Evolutionary conservation across 2,888 invertebrate genomes (phyloP), one percentile per base, ranked within the genome.

Genomic region (Synergus laeviventris): DNA sequence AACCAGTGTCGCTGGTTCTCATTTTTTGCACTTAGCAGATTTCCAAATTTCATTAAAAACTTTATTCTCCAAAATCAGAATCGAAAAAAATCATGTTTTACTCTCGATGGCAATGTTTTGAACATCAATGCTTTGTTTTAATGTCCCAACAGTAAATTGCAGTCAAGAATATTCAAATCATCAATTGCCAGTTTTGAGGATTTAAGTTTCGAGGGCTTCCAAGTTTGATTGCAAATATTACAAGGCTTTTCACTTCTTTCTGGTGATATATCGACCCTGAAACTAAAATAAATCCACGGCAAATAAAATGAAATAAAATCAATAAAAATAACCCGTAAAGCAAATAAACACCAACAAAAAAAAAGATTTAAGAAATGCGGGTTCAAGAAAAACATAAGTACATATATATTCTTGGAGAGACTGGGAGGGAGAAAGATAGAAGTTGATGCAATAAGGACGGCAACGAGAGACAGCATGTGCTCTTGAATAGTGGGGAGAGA

Each of bases 391-490:
- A 59, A 59, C 24, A 59, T 24, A 3, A 14, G 21, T 21, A 5
- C 14, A 54, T 54, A 18, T 18, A 54, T 18, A 54, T 54, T 54
- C 18, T n/a, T 16, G 36, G 61, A 16, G 16, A 38, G 31, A 31
- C 42, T 76, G 39, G 75, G 56, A 56, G 49, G 12, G 24, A 38
- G 60, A 66, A 64, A 56, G 73, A 70, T 75, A 42, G 66, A 75
- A 62, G 14, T n/a, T 21, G 74, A 74, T 62, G 24, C 16, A 64
- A 66, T 24, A 64, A 64, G 76, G 60, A 77, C 49, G 70, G 60
- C 61, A 21, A 61, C 61, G 74, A 77, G 81, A 79, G 70, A 70
- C 70, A 74, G 62, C 54, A 70, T 70, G 70, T 70, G 70, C 70
- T 45, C 24, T 70, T 24, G 70, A 70, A 36, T 36, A 36, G 70